Conservation (phyloP, 2,113 vertebrate genomes). For the Laticauda colubrina region DNA sequence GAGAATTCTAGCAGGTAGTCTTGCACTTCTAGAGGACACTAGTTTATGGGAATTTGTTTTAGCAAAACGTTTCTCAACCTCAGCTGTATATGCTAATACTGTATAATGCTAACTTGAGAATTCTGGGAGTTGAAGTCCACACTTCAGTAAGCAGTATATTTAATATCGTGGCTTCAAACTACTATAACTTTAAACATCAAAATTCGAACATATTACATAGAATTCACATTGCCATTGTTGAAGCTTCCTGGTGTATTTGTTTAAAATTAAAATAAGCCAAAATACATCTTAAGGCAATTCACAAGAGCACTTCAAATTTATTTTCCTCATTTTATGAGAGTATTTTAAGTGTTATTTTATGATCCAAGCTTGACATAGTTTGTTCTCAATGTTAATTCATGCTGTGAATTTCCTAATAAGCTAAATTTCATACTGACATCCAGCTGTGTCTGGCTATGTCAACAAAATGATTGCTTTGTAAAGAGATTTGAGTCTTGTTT, state of each 20-base stretch:
- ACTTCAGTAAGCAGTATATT: not conserved
- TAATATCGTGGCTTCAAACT: not conserved
- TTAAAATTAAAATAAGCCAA: constrained; percentile 16
- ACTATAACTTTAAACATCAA: not conserved
- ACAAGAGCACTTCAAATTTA: constrained; percentile 13
- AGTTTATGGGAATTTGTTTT: not conserved
- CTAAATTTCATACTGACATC: constrained; percentile 60
- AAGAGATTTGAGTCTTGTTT: constrained; percentile 47
- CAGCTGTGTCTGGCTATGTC: constrained; percentile 58
- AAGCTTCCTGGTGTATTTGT: constrained; percentile 1
- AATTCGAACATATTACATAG: not conserved
- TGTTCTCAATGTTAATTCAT: constrained; percentile 58
- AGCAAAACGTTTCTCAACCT: not conserved
- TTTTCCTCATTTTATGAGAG: constrained; percentile 34
- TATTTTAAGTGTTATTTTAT: constrained; percentile 48
- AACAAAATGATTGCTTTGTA: constrained; percentile 52
- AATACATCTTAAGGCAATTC: constrained; percentile 40
- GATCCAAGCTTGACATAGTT: constrained; percentile 34
- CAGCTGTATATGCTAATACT: not conserved
- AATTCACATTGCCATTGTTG: not conserved
- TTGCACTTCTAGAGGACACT: not conserved
- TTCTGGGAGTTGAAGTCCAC: not conserved
- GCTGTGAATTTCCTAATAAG: constrained; percentile 60
- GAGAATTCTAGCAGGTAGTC: not conserved
- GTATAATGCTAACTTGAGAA: not conserved